These are phyloP conservation scores for Aquatica leii DNA, from an alignment of 2,888 invertebrate species.

Conservation along the genomic window DNA sequence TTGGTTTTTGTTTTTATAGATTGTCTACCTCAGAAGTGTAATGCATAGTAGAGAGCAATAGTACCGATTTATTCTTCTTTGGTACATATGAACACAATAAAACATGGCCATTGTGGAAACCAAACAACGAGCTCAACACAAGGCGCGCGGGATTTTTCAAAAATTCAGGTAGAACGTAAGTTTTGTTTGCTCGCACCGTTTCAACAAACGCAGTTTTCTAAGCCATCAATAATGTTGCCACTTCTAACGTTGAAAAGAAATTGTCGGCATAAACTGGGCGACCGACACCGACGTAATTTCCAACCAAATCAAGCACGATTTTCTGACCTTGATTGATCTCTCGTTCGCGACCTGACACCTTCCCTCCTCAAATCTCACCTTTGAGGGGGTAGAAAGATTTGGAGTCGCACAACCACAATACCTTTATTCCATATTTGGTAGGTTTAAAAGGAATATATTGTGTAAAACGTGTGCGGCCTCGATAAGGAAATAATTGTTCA, in stretches of 20 bases:
- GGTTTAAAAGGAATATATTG: too few species aligned
- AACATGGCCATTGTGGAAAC: neutral
- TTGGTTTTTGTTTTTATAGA: slow-evolving; percentile 9
- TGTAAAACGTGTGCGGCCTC: too few species aligned
- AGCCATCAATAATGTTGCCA: slow-evolving; percentile 2
- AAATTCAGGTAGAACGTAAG: slow-evolving; percentile 1
- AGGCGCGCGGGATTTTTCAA: neutral
- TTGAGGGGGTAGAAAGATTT: neutral
- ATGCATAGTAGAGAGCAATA: slow-evolving; percentile 5
- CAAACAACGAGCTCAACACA: slow-evolving; percentile 4
- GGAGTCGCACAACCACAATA: neutral
- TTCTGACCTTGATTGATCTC: slow-evolving; percentile 2
- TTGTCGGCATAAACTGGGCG: slow-evolving; percentile 1
- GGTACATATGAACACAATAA: slow-evolving; percentile 13
- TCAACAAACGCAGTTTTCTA: neutral
- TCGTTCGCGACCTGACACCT: slow-evolving; percentile 2
- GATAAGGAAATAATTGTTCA: too few species aligned
- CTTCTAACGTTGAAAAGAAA: slow-evolving; percentile 1
- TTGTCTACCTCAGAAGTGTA: neutral
- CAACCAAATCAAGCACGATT: neutral
- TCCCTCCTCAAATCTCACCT: neutral
- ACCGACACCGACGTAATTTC: neutral
- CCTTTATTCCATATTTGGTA: neutral
- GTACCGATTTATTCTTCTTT: neutral
- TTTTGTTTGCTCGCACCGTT: neutral